Conservation (phyloP, 2,113 vertebrate genomes). For the Erinaceus europaeus region DNA sequence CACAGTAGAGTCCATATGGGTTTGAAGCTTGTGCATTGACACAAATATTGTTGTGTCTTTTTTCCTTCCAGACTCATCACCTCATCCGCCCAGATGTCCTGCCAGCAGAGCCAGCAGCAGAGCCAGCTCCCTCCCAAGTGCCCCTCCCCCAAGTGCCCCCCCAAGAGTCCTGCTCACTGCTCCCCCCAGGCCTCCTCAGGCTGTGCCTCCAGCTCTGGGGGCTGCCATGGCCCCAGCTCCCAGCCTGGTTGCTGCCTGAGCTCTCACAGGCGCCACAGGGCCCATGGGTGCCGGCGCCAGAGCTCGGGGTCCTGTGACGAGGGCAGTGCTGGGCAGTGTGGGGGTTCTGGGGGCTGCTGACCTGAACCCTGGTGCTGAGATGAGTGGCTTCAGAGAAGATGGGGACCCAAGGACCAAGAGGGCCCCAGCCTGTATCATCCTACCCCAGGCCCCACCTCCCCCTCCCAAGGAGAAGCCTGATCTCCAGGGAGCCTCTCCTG, state of each 20-base stretch:
- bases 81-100: background rate
- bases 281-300: background rate
- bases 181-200: background rate
- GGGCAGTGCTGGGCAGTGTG: background rate
- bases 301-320: background rate
- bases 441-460: fast-evolving
- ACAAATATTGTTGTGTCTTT: too few relatives aligned
- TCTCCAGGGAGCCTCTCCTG: too few relatives aligned
- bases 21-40: too few relatives aligned
- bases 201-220: background rate
- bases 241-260: background rate
- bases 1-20: too few relatives aligned
- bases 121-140: background rate
- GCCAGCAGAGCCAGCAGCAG: constrained; percentile 1
- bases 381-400: background rate
- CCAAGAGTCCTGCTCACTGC: background rate
- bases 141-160: background rate
- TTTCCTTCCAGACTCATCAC: background rate
- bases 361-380: background rate
- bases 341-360: background rate
- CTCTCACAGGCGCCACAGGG: background rate
- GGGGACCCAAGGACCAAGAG: background rate
- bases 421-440: fast-evolving
- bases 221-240: background rate
- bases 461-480: background rate